Conservation (phyloP, 1,140 invertebrate genomes). For the Lepidurus packardi region DNA sequence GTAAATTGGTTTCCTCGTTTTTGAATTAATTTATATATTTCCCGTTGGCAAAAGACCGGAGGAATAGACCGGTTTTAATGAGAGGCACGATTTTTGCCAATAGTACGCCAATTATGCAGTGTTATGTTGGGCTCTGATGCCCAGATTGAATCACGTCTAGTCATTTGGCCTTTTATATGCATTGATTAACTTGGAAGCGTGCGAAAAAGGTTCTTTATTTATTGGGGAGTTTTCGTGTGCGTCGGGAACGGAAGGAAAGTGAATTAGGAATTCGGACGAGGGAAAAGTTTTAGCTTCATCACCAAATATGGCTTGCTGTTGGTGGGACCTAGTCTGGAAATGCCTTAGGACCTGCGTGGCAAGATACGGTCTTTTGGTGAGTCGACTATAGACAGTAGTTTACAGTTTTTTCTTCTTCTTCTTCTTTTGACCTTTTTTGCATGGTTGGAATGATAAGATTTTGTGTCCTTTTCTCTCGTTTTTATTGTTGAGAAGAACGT, state of each 20-base stretch:
- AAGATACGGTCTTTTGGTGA: conserved; percentile 21
- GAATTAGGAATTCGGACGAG: background rate
- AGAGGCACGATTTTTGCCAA: background rate
- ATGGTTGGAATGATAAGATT: background rate
- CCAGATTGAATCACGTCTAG: background rate
- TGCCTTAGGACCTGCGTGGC: conserved; percentile 16
- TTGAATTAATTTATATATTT: too few species aligned
- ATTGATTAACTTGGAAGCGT: background rate
- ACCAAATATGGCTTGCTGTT: conserved; percentile 9
- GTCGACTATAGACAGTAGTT: conserved; percentile 19
- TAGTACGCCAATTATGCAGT: background rate
- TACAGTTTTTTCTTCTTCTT: background rate
- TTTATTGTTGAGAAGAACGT: background rate
- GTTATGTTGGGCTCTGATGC: conserved; percentile 7
- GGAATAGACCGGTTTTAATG: background rate
- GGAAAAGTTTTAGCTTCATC: background rate
- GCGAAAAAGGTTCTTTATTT: background rate
- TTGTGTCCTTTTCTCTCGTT: background rate
- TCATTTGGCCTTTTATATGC: background rate
- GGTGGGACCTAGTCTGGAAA: conserved; percentile 13
- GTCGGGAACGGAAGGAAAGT: background rate
- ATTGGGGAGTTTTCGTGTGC: background rate
- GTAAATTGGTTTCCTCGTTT: background rate
- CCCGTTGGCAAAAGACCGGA: background rate
- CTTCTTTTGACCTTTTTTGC: background rate